Evolutionary conservation across 2,113 vertebrate species (phyloP).

Genomic region (Melanocharis versteri): DNA sequence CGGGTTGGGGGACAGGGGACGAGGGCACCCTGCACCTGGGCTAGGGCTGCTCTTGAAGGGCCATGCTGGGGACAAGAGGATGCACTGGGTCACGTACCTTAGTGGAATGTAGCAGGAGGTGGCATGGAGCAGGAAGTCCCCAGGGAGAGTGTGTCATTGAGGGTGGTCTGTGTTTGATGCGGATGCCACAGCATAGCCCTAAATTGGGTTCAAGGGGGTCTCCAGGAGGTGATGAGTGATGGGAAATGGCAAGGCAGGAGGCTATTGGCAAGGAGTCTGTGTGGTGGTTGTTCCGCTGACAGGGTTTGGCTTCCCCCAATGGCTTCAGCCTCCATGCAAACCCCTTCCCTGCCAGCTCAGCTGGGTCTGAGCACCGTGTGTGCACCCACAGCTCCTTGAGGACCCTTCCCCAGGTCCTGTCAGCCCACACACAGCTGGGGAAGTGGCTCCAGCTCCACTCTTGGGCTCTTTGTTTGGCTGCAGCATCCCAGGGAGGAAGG

Average conservation of each 20-base stretch:
- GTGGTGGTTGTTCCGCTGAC: accelerated
- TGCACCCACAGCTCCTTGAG: accelerated
- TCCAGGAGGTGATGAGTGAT: background rate
- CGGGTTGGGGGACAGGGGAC: accelerated
- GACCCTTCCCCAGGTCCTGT: background rate
- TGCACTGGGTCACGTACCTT: accelerated
- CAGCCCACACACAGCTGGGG: accelerated
- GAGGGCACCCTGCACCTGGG: background rate
- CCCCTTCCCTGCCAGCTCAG: background rate
- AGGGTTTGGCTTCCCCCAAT: background rate
- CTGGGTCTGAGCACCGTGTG: accelerated
- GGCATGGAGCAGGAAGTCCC: background rate
- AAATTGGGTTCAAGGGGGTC: background rate
- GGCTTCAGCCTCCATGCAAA: background rate
- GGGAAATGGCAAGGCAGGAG: background rate
- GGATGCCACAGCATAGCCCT: background rate
- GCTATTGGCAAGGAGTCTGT: background rate
- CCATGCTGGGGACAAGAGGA: background rate
- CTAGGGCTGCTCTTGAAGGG: background rate
- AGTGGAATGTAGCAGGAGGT: accelerated
- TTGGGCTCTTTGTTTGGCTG: background rate
- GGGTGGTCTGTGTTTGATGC: background rate
- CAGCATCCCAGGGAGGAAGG: background rate
- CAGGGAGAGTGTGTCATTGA: background rate
- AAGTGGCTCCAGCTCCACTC: background rate